These are phyloP conservation scores for Andrena cerasifolii DNA, from an alignment of 1,140 invertebrate genomes.

Conservation along the genomic window DNA sequence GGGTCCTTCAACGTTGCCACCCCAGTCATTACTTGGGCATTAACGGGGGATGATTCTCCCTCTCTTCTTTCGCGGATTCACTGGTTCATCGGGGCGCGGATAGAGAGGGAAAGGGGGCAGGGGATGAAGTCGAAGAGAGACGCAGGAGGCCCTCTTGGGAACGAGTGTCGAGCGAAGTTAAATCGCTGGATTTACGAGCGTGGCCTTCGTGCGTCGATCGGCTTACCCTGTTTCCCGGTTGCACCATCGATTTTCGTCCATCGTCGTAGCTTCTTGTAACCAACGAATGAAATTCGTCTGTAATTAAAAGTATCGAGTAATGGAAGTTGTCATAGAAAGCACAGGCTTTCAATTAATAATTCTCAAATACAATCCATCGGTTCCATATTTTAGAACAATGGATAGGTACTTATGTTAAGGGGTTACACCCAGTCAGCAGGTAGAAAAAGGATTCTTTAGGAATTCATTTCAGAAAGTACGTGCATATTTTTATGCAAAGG, in stretches of 20 bases:
- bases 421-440: too few species aligned
- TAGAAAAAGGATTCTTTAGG: too few species aligned
- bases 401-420: too few species aligned
- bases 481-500: too few species aligned
- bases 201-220: constrained; percentile 4
- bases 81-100: constrained; percentile 59
- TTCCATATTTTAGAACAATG: too few species aligned
- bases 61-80: constrained; percentile 59
- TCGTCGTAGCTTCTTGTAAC: too few species aligned
- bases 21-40: constrained; percentile 80
- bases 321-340: too few species aligned
- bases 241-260: not conserved
- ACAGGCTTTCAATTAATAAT: too few species aligned
- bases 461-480: too few species aligned
- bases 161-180: constrained; percentile 55
- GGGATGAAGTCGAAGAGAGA: not conserved
- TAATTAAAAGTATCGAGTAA: not conserved
- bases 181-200: constrained; percentile 59
- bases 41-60: constrained; percentile 76
- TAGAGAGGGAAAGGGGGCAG: not conserved
- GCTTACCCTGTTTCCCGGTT: not conserved
- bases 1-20: constrained; percentile 77
- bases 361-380: too few species aligned
- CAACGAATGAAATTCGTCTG: not conserved
- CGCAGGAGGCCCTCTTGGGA: not conserved